Conservation (phyloP, 2,113 vertebrate species). For the Rhagologus leucostigma region DNA sequence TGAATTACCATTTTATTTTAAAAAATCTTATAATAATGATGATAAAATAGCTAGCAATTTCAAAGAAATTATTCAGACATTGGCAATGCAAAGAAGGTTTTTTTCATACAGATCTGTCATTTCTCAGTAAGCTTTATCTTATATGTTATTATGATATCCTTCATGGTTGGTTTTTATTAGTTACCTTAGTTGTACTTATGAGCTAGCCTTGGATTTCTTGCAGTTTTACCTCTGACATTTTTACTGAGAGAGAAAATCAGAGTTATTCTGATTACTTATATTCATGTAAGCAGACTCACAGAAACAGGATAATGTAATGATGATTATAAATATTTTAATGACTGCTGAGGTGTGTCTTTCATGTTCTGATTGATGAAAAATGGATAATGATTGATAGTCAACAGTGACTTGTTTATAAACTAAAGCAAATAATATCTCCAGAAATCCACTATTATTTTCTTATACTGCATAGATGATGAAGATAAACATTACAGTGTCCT, state of each 20-base stretch:
- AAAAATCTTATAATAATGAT: neutral
- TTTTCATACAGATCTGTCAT: neutral
- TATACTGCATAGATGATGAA: neutral
- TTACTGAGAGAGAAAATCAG: neutral
- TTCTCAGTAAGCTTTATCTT: conserved; percentile 9
- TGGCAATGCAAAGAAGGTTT: neutral
- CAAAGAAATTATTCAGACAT: neutral
- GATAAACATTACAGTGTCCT: neutral
- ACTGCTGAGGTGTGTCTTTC: neutral
- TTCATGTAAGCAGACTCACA: neutral
- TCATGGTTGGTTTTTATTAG: conserved; percentile 1
- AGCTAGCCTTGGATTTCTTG: neutral
- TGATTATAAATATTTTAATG: neutral
- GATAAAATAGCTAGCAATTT: conserved; percentile 17
- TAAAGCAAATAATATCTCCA: neutral
- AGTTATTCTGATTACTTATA: neutral
- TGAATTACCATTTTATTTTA: neutral
- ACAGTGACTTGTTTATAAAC: neutral
- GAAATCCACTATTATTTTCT: neutral
- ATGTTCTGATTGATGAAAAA: neutral
- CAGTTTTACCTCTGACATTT: neutral
- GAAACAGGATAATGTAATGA: neutral
- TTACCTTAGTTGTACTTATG: neutral
- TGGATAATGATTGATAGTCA: neutral
- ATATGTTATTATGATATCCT: neutral